phyloP scores from a whole-genome alignment of 64 coral and sea anemone species.

The Orbicella faveolata region DNA sequence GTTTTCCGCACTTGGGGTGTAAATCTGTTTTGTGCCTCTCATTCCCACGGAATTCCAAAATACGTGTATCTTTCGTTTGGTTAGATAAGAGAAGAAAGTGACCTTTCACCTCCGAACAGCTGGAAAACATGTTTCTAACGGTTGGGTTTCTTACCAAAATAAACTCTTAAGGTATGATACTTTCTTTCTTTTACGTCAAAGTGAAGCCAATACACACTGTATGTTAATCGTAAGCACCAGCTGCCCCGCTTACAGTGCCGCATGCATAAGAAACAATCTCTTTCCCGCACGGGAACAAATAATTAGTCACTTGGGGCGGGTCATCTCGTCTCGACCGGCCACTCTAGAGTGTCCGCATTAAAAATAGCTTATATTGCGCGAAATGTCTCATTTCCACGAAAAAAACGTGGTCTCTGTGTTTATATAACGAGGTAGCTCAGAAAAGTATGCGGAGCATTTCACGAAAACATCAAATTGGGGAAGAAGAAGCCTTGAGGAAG shows the following conservation, averaged over 20 bases:
- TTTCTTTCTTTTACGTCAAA: background rate
- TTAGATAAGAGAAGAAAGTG: conserved; percentile 6
- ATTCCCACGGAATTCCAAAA: conserved; percentile 13
- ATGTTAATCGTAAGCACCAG: conserved; percentile 1
- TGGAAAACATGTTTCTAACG: background rate
- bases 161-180: background rate
- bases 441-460: background rate
- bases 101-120: conserved; percentile 37
- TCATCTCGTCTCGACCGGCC: background rate
- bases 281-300: background rate
- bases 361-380: conserved; percentile 28
- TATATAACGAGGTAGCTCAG: background rate
- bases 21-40: background rate
- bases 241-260: background rate
- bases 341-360: background rate
- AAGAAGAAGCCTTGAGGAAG: background rate
- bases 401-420: background rate
- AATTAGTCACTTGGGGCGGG: background rate
- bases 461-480: background rate
- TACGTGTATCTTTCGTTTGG: background rate
- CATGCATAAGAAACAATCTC: background rate
- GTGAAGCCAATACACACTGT: background rate
- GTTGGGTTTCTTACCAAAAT: background rate
- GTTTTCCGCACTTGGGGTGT: conserved; percentile 8
- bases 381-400: conserved; percentile 13